These are phyloP conservation scores for Talpa occidentalis DNA, from an alignment of 2,113 vertebrate genomes.

Conservation along the genomic window DNA sequence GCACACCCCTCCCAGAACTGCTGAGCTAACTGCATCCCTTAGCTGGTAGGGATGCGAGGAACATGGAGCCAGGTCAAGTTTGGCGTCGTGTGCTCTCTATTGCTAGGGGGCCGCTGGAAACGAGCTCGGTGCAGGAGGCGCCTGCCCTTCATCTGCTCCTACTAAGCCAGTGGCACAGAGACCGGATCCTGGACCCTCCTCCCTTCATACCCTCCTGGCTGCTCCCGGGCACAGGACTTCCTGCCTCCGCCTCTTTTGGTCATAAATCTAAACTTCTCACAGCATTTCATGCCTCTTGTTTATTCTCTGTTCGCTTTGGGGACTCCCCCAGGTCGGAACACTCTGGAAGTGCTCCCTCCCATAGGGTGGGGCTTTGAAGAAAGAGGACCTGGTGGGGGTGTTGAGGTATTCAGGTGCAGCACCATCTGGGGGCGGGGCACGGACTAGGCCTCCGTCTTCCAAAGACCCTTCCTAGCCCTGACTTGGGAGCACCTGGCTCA, in stretches of 20 bases:
- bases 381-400: not conserved
- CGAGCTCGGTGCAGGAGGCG: rapidly evolving
- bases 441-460: rapidly evolving
- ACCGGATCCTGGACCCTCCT: rapidly evolving
- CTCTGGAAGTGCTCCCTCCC: not conserved
- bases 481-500: rapidly evolving
- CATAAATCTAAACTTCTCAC: constrained; percentile 33
- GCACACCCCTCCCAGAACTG: not conserved
- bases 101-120: constrained; percentile 55
- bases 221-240: rapidly evolving
- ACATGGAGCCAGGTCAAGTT: not conserved
- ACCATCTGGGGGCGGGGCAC: rapidly evolving
- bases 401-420: not conserved
- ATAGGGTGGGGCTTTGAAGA: not conserved
- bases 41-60: too few relatives aligned
- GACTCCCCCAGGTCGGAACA: rapidly evolving
- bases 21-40: not conserved
- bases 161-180: not conserved
- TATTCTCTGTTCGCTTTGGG: not conserved
- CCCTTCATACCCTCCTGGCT: rapidly evolving
- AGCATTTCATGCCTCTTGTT: not conserved
- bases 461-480: not conserved
- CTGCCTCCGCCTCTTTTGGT: too few relatives aligned
- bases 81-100: not conserved
- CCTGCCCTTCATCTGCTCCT: constrained; percentile 62